Evolutionary conservation across 1,140 invertebrate species (phyloP), one percentile per base, ranked within the genome.

Genomic region (Metaphire vulgaris): DNA sequence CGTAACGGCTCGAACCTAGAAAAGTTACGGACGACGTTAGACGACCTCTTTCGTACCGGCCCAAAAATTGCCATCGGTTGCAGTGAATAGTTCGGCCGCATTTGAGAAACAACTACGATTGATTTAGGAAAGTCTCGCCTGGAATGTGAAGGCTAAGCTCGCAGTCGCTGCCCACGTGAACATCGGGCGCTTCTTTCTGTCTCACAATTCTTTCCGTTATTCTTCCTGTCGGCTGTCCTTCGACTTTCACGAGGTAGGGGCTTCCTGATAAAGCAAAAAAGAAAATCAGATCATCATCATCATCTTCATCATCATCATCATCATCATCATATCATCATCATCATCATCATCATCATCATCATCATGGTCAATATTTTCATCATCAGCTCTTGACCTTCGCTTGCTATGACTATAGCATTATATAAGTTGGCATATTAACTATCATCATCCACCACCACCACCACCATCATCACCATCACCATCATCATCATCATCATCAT

Each of bases 111-210:
- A n/a, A n/a, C n/a, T n/a, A n/a, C n/a, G n/a, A n/a, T n/a, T n/a
- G n/a, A n/a, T n/a, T n/a, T n/a, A n/a, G n/a, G n/a, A n/a, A n/a
- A n/a, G n/a, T 56, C 6, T 21, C 81, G 91, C 92, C 92, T 76
- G 95, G 95, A 90, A 98, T 95, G 86, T 97, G 97, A 84, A 98
- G 96, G 0, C 94, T 97, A 14, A 98, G 89, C 84, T 96, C 95
- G 87, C 96, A 98, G 85, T 97, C 92, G 81, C 93, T 96, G 33
- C 96, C 96, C 68, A 98, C 94, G 86, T 97, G 95, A 28, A 96
- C 90, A 0, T 95, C 95, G 0, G 94, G 94, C 1, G 94, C 94
- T 82, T 97, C 94, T 2, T 93, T 88, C 81, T 96, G 93, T 41
- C 84, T 79, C 12, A 83, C 86, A 74, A 87, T 85, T 74, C 82